phyloP scores from a whole-genome alignment of 2,888 invertebrate species.

The Phragmatobia fuliginosa region DNA sequence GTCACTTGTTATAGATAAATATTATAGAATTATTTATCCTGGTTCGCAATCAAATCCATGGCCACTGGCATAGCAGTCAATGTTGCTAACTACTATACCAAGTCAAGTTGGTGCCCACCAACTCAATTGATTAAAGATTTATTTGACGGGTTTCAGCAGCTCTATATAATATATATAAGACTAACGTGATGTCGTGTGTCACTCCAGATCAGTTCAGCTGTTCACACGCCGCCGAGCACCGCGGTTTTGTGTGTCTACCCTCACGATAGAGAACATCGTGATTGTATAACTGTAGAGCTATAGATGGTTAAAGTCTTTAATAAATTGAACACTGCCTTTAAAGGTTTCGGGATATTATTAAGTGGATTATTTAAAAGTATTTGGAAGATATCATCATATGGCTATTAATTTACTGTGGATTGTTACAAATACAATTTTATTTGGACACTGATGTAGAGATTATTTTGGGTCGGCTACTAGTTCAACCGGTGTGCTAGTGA shows the following conservation, averaged over 20 bases:
- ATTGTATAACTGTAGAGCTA: conserved; percentile 10
- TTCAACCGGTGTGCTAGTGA: too few species aligned
- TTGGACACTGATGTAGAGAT: too few species aligned
- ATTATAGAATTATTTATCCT: too few species aligned
- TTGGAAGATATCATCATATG: not conserved
- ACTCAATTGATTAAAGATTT: too few species aligned
- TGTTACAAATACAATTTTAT: too few species aligned
- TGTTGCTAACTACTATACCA: too few species aligned
- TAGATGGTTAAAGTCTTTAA: not conserved
- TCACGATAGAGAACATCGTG: conserved; percentile 19
- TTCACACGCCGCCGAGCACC: conserved; percentile 58
- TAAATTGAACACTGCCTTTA: not conserved
- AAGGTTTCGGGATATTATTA: not conserved
- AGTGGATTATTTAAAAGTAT: not conserved
- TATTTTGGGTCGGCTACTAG: too few species aligned
- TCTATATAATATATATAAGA: conserved; percentile 48
- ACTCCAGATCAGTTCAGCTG: conserved; percentile 66
- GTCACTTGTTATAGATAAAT: too few species aligned
- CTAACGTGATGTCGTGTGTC: conserved; percentile 61
- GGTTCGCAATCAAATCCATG: too few species aligned
- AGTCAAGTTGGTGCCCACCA: too few species aligned
- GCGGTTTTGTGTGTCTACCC: conserved; percentile 42
- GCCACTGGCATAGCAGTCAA: too few species aligned
- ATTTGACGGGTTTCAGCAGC: conserved; percentile 43
- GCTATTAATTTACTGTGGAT: too few species aligned